phyloP scores from a whole-genome alignment of 2,113 vertebrate species.

The Lycaon pictus region DNA sequence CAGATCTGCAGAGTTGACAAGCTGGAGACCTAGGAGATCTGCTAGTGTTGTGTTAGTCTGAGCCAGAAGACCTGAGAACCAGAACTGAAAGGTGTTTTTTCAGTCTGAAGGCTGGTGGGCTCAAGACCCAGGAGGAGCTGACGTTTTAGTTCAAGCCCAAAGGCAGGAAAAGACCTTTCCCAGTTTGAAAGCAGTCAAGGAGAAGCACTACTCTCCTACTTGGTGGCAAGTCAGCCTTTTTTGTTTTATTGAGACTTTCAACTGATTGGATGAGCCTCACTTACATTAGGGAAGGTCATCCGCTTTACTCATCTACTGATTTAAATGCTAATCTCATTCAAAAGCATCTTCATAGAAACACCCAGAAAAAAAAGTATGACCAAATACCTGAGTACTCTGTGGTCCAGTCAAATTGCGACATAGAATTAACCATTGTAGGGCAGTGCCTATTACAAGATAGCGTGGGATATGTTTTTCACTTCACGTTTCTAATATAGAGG shows the following conservation, averaged over 20 bases:
- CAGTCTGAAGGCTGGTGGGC: not conserved
- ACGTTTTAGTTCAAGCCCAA: not conserved
- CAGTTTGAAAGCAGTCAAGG: not conserved
- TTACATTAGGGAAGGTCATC: not conserved
- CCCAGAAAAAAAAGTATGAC: not conserved
- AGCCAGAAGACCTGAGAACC: not conserved
- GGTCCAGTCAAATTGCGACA: not conserved
- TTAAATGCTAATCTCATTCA: not conserved
- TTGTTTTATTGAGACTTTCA: not conserved
- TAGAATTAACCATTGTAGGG: not conserved
- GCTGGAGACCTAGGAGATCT: not conserved
- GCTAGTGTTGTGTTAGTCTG: not conserved
- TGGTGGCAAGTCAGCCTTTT: not conserved
- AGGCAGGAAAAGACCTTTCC: not conserved
- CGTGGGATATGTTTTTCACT: not conserved
- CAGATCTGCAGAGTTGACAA: not conserved
- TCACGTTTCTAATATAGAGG: constrained; percentile 1
- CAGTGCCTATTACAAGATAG: not conserved
- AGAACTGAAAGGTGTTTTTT: too few relatives aligned
- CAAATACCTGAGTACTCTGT: not conserved
- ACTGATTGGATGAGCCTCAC: not conserved
- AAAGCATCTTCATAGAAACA: not conserved
- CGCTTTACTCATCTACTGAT: not conserved
- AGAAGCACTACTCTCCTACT: not conserved
- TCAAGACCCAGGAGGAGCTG: not conserved